Conservation (phyloP, 2,888 invertebrate genomes). For the Pandemis heparana region DNA sequence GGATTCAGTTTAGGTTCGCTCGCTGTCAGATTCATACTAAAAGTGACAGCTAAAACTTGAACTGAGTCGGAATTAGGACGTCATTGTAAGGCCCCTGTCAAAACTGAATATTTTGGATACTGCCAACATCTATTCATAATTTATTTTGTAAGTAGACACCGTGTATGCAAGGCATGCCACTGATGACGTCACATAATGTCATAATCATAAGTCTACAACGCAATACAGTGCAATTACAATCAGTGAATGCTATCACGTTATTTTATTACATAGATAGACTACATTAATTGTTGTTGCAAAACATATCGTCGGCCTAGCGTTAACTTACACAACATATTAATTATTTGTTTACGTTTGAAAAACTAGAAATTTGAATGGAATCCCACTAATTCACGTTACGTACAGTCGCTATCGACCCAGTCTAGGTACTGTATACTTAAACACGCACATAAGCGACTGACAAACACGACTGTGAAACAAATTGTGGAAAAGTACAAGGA, state of each 20-base stretch:
- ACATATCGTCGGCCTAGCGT: constrained; percentile 14
- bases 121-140: not conserved
- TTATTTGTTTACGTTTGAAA: not conserved
- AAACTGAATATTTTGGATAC: not conserved
- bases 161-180: not conserved
- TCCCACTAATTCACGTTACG: not conserved
- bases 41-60: no score
- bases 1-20: no score
- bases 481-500: no score
- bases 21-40: no score
- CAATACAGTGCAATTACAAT: constrained; percentile 23
- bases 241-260: constrained; percentile 21
- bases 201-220: constrained; percentile 19
- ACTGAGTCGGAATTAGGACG: no score
- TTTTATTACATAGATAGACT: constrained; percentile 13
- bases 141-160: not conserved
- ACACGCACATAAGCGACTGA: no score
- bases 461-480: no score
- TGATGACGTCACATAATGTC: constrained; percentile 1
- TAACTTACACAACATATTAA: not conserved
- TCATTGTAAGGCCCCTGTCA: no score
- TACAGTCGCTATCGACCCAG: no score
- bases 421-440: no score
- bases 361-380: not conserved
- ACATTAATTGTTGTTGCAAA: constrained; percentile 26